A percentile compares a stretch with the other conserved stretches of the same genome.
Evolutionary conservation across 2,113 vertebrate genomes (phyloP).

Genomic region (Macrotis lagotis): DNA sequence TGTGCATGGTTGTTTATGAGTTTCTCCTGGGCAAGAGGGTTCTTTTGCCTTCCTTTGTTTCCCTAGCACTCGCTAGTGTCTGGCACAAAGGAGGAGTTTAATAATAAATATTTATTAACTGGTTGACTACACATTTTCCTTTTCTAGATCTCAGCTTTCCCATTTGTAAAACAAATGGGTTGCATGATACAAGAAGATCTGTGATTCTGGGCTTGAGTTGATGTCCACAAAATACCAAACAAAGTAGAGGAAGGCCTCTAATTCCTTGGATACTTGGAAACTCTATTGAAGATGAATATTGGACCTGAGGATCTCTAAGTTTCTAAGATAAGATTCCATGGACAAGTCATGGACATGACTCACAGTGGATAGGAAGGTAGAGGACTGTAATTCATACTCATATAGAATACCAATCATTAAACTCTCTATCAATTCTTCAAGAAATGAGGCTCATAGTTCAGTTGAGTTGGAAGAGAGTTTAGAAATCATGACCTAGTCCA

Average conservation of each 20-base stretch:
- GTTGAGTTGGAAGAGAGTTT: not conserved
- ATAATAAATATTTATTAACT: too few species aligned
- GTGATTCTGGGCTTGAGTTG: too few species aligned
- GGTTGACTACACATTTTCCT: too few species aligned
- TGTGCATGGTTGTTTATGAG: too few species aligned
- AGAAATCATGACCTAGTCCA: not conserved
- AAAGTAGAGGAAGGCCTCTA: not conserved
- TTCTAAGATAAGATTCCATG: not conserved
- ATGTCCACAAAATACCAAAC: too few species aligned
- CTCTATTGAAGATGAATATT: not conserved
- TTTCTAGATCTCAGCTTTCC: too few species aligned
- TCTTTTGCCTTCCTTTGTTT: too few species aligned
- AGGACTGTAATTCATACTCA: not conserved
- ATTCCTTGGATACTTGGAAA: not conserved
- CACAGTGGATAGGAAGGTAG: not conserved
- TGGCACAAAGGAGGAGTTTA: too few species aligned
- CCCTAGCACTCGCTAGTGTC: too few species aligned
- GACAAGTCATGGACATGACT: not conserved
- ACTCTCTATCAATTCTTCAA: not conserved
- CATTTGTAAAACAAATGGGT: too few species aligned
- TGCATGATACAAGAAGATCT: too few species aligned
- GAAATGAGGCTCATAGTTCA: not conserved
- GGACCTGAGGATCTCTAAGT: not conserved
- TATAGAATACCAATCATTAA: not conserved
- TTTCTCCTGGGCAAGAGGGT: too few species aligned